These are phyloP conservation scores for Anguilla megastoma DNA, from an alignment of 2,797 vertebrate genomes.

Conservation along the genomic window DNA sequence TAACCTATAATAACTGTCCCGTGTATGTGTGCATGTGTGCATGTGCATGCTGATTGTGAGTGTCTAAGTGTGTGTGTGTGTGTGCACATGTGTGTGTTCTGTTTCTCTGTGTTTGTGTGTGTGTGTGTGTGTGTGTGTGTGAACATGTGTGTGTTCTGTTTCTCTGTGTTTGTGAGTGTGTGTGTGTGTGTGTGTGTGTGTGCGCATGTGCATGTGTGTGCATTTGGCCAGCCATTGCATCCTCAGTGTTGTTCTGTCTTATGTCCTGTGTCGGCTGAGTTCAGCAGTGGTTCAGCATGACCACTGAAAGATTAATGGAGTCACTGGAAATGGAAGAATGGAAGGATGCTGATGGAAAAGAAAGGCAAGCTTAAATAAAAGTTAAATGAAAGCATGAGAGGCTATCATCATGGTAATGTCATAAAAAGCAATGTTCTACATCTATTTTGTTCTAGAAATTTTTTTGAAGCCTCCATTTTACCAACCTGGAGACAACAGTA, in stretches of 20 bases:
- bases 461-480: neutral
- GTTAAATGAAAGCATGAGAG: neutral
- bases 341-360: neutral
- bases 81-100: neutral
- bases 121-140: neutral
- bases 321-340: neutral
- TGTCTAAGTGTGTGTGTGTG: neutral
- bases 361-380: neutral
- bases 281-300: neutral
- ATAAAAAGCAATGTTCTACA: neutral
- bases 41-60: neutral
- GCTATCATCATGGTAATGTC: neutral
- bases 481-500: neutral
- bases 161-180: neutral
- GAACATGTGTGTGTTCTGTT: neutral
- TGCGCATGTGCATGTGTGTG: neutral
- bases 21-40: neutral
- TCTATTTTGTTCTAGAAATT: neutral
- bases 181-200: neutral
- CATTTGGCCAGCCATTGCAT: neutral
- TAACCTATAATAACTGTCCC: neutral
- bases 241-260: neutral
- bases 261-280: neutral
- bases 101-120: neutral
- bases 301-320: neutral